These are phyloP conservation scores for Cephus nigrinus DNA, from an alignment of 2,888 invertebrate genomes.

Conservation along the genomic window DNA sequence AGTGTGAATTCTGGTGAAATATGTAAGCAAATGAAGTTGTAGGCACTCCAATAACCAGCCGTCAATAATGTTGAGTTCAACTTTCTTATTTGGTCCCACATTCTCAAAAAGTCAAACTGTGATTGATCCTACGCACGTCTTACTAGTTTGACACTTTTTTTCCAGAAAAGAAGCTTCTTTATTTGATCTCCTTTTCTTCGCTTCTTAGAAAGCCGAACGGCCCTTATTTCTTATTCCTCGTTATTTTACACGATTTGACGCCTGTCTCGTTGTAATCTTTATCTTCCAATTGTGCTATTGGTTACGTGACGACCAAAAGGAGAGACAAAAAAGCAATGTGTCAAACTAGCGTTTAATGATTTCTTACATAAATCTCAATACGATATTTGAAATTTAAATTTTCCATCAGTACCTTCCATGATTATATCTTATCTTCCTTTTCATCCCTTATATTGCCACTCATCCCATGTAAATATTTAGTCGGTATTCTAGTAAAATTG, in stretches of 20 bases:
- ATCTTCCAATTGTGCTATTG: background rate
- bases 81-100: background rate
- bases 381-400: background rate
- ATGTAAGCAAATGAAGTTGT: background rate
- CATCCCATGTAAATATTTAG: background rate
- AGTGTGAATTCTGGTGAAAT: background rate
- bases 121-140: background rate
- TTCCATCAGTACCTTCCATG: background rate
- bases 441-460: background rate
- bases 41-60: too few relatives aligned
- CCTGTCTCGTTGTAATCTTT: background rate
- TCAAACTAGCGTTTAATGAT: too few relatives aligned
- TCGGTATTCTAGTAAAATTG: background rate
- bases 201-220: background rate
- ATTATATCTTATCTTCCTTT: background rate
- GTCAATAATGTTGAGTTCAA: background rate
- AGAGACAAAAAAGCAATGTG: background rate
- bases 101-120: background rate
- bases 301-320: background rate
- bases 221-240: background rate
- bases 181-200: background rate
- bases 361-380: background rate
- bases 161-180: background rate
- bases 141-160: background rate
- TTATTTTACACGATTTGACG: background rate